A percentile compares a stretch with the other conserved stretches of the same genome.
Evolutionary conservation across 1,140 invertebrate species (phyloP).

Genomic region (Branchinecta lynchi): DNA sequence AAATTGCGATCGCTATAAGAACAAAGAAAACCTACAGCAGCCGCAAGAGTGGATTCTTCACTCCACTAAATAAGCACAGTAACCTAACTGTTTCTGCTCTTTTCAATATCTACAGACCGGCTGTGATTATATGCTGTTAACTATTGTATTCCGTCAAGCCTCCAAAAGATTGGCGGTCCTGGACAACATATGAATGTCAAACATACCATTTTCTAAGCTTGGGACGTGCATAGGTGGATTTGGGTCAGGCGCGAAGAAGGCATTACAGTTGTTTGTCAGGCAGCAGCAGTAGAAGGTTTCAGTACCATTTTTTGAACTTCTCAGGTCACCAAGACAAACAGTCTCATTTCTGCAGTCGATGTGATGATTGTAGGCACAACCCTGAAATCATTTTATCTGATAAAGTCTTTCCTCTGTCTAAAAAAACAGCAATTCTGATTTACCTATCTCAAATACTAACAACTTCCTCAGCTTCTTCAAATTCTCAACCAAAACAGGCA

Average conservation of each 20-base stretch:
- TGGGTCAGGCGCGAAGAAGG: neutral
- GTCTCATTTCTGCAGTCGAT: neutral
- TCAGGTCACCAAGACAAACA: neutral
- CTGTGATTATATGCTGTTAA: neutral
- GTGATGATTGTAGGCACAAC: neutral
- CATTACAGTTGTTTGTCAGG: neutral
- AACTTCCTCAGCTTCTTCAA: too few species aligned
- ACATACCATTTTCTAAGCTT: neutral
- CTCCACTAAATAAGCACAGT: neutral
- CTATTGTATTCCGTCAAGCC: neutral
- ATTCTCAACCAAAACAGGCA: too few species aligned
- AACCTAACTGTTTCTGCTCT: neutral
- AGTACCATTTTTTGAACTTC: constrained; percentile 9
- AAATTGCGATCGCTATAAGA: too few species aligned
- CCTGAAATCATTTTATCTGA: neutral
- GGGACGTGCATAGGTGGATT: neutral
- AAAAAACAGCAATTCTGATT: too few species aligned
- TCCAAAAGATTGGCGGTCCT: too few species aligned
- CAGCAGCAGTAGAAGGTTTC: neutral
- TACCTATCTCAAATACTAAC: too few species aligned
- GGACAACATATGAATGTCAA: too few species aligned
- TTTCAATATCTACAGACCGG: neutral
- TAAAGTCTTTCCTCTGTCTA: too few species aligned
- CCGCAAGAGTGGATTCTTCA: neutral
- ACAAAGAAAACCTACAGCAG: neutral